Percentiles rank a stretch among this genome's conserved stretches.
Evolutionary conservation across 2,113 vertebrate species (phyloP).

Genomic region (human (Homo sapiens)): DNA sequence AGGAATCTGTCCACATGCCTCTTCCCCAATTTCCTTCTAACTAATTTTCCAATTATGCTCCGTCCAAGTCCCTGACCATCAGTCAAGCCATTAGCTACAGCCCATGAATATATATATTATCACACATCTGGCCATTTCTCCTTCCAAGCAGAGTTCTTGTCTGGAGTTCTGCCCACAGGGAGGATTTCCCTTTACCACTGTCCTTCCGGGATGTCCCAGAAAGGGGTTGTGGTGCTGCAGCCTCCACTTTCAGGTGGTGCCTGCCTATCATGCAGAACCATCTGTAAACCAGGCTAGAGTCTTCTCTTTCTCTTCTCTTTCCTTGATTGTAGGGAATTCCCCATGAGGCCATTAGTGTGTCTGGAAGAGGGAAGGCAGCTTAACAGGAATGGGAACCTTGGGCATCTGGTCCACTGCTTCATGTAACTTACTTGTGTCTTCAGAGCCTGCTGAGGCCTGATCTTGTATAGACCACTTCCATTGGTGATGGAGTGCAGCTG

Average conservation of each 20-base stretch:
- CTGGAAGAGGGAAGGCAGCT: not conserved
- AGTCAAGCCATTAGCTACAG: not conserved
- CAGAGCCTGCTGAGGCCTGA: not conserved
- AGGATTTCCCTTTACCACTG: not conserved
- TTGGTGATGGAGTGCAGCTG: not conserved
- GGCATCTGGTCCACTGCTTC: not conserved
- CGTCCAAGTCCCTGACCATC: not conserved
- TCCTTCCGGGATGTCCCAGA: not conserved
- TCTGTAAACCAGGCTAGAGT: not conserved
- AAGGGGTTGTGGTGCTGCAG: not conserved
- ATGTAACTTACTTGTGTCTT: not conserved
- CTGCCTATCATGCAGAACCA: not conserved
- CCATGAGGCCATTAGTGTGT: not conserved
- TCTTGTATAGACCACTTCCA: not conserved
- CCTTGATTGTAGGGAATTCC: not conserved
- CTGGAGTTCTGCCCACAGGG: not conserved
- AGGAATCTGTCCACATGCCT: not conserved
- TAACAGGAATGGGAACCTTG: not conserved
- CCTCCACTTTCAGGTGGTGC: not conserved
- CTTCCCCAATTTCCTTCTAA: not conserved
- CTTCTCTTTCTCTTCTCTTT: not conserved
- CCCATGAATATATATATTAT: not conserved
- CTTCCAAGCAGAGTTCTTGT: not conserved
- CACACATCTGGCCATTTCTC: not conserved
- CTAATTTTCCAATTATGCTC: not conserved